Percentiles rank a stretch among this genome's conserved stretches.
Conservation (phyloP, 2,113 vertebrate genomes). For the Phalacrocorax aristotelis region DNA sequence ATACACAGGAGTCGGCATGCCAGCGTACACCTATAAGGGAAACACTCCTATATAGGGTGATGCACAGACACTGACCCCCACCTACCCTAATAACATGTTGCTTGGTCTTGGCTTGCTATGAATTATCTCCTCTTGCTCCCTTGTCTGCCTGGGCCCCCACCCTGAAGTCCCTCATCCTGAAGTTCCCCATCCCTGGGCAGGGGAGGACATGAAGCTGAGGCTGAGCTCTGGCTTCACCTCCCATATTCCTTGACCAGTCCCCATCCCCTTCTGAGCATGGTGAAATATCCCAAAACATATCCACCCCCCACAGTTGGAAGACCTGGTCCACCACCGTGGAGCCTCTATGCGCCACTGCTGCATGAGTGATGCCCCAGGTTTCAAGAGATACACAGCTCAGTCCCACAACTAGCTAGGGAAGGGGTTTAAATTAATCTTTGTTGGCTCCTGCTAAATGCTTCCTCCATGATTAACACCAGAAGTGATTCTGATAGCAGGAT, state of each 20-base stretch:
- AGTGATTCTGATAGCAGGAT: constrained; percentile 62
- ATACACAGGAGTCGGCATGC: background rate
- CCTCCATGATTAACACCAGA: constrained; percentile 52
- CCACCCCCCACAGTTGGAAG: background rate
- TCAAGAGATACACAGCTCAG: background rate
- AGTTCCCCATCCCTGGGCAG: background rate
- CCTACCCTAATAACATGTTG: background rate
- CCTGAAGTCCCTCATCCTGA: background rate
- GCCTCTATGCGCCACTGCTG: background rate
- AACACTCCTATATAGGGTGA: background rate
- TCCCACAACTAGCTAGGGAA: background rate
- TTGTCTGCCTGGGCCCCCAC: background rate
- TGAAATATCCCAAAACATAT: background rate
- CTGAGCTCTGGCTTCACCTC: background rate
- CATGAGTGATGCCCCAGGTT: background rate
- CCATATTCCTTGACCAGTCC: background rate
- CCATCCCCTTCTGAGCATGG: background rate
- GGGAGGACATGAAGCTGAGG: background rate
- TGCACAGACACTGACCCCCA: background rate
- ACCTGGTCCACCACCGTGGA: background rate
- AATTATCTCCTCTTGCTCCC: background rate
- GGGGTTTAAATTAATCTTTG: background rate
- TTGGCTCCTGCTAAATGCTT: constrained; percentile 35
- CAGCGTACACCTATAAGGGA: background rate
- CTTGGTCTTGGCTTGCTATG: background rate